Base-by-base conservation (phyloP, 53 echinoderm and acorn worm species). In the Pentamera pediparva region DNA sequence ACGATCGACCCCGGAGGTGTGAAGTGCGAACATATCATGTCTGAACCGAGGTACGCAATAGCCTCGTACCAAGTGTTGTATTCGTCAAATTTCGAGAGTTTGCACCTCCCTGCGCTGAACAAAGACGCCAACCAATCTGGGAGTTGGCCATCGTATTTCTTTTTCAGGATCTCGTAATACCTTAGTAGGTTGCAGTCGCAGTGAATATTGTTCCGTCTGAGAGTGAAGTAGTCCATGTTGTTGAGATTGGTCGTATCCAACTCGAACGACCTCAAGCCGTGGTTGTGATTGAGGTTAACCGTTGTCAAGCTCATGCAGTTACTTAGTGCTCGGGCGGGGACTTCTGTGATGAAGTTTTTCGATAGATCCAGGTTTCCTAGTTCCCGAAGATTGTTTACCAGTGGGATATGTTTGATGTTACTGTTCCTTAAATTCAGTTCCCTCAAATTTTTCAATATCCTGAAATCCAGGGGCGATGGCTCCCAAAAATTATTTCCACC, bases 401-500 rank as follows among this genome's bases (percentile, higher is more conserved):
- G 37, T 6, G 67, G 67, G 17, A 67, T 43, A 38, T 40, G 30
- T 4, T 40, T 67, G 9, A 67, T 41, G 21, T 67, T 13, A 29
- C 45, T 67, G 24, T 27, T 43, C 7, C 27, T n/a, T 30, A 67
- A 67, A 47, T 67, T 12, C 3, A 67, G 67, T 67, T 47, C 39
- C 13, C 17, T 67, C 29, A 67, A 15, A 8, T 21, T 30, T 28
- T 43, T 43, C 7, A 67, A 67, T 28, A n/a, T 24, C 17, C 67
- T 39, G 29, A 67, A 67, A 67, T 67, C 41, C 18, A 67, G 45
- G 11, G 67, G 67, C 27, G 43, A 67, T 43, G 67, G 67, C 18
- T 40, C 15, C 11, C 27, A 67, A 21, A 67, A 43, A 28, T 47
- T 43, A 45, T 67, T 67, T 22, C 30, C 24, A 9, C 17, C 29